Evolutionary conservation across 2,113 vertebrate genomes (phyloP).

Genomic region (Promerops cafer): DNA sequence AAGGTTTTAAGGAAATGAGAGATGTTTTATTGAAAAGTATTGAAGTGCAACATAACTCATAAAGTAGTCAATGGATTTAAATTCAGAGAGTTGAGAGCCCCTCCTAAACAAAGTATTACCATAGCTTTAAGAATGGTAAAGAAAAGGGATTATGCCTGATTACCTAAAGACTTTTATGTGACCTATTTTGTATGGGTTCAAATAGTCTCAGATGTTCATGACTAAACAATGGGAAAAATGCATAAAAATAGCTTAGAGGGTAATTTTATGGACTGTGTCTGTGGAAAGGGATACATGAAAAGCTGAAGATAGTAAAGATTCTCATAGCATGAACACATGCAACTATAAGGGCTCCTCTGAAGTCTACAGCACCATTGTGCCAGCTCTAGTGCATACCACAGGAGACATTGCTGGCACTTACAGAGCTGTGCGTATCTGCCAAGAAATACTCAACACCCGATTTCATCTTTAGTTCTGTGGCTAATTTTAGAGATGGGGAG

Average conservation of each 20-base stretch:
- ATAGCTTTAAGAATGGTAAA: background rate
- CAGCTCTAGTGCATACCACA: conserved; percentile 16
- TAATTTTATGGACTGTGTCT: background rate
- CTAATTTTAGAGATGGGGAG: background rate
- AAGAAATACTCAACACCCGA: background rate
- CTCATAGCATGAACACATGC: background rate
- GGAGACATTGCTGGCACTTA: background rate
- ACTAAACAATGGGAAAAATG: background rate
- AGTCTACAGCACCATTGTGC: background rate
- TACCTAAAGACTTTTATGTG: background rate
- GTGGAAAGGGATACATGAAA: background rate
- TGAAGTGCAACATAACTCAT: background rate
- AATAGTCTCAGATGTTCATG: background rate
- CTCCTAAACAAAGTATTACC: background rate
- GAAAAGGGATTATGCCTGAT: background rate
- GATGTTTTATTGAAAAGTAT: background rate
- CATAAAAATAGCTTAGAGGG: background rate
- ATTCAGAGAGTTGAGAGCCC: background rate
- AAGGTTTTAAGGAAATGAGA: background rate
- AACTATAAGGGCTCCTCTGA: conserved; percentile 15
- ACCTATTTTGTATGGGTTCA: background rate
- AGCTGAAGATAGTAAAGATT: background rate
- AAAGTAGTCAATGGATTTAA: background rate
- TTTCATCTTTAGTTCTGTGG: conserved; percentile 8
- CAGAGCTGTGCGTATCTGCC: background rate